Conservation (phyloP, 1,140 invertebrate genomes). For the Drosophila sturtevanti region DNA sequence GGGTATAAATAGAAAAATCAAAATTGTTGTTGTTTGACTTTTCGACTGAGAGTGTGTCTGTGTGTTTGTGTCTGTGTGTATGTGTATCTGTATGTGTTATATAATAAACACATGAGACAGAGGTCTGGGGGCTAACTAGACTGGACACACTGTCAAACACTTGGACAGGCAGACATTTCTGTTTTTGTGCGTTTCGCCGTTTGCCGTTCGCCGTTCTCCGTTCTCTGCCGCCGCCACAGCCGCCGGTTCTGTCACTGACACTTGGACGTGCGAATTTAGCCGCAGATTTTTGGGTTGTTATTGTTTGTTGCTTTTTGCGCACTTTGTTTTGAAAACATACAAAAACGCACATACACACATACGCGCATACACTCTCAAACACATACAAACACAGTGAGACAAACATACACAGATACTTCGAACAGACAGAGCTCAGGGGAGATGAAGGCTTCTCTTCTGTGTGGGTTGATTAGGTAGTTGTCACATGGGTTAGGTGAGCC, state of each 20-base stretch:
- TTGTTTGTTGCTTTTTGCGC: conserved; percentile 45
- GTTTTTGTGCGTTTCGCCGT: conserved; percentile 2
- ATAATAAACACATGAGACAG: conserved; percentile 47
- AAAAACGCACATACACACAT: background rate
- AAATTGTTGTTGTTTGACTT: conserved; percentile 10
- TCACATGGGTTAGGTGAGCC: conserved; percentile 12
- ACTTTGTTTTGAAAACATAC: conserved; percentile 51
- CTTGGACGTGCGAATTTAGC: conserved; percentile 56
- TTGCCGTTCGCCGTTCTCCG: background rate
- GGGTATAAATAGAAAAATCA: conserved; percentile 4
- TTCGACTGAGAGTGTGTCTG: conserved; percentile 6
- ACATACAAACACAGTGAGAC: background rate
- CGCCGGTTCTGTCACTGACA: conserved; percentile 46
- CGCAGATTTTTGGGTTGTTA: conserved; percentile 46
- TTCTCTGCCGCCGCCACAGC: background rate
- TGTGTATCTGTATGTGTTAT: conserved; percentile 21
- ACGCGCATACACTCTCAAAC: background rate
- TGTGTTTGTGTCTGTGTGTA: background rate
- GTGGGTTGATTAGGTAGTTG: conserved; percentile 35
- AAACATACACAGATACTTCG: background rate
- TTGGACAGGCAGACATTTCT: conserved; percentile 20
- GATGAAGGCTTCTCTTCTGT: conserved; percentile 23
- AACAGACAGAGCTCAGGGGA: conserved; percentile 2
- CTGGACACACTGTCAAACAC: conserved; percentile 46
- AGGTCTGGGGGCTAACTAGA: conserved; percentile 36